Conservation (phyloP, 1,140 invertebrate genomes). For the Diabrotica virgifera region DNA sequence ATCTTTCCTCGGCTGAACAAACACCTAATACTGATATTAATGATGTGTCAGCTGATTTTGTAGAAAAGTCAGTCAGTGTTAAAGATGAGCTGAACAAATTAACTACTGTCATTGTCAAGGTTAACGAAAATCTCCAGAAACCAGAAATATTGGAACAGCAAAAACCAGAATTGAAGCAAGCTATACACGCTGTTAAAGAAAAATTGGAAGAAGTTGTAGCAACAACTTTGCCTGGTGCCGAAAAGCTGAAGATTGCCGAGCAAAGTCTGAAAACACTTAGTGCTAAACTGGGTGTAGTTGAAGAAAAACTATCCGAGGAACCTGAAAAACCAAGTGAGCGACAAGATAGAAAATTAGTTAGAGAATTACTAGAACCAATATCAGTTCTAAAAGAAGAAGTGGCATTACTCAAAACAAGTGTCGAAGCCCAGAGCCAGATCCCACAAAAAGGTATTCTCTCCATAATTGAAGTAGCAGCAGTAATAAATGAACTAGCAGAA, state of each 20-base stretch:
- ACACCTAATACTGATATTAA: background rate
- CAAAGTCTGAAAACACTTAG: constrained; percentile 5
- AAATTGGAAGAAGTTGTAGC: constrained; percentile 6
- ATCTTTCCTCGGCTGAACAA: no score
- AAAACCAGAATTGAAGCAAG: constrained; percentile 16
- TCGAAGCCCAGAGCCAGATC: constrained; percentile 17
- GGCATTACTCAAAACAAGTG: constrained; percentile 20
- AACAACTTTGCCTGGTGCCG: background rate
- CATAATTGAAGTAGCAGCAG: constrained; percentile 18
- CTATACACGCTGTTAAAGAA: constrained; percentile 16
- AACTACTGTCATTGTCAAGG: constrained; percentile 17
- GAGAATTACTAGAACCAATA: constrained; percentile 5
- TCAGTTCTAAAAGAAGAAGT: constrained; percentile 19
- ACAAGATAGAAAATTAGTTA: constrained; percentile 3
- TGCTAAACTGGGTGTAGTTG: background rate
- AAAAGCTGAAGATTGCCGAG: constrained; percentile 6
- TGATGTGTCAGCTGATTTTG: background rate
- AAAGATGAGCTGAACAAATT: constrained; percentile 22
- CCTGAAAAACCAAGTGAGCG: background rate
- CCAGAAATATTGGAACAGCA: constrained; percentile 18
- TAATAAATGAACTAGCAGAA: constrained; percentile 6
- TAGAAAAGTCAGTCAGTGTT: constrained; percentile 5
- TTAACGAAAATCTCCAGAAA: constrained; percentile 13
- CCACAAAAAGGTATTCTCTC: constrained; percentile 25
- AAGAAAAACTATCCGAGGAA: background rate